Evolutionary conservation across 2,888 invertebrate species (phyloP), one percentile per base, ranked within the genome.

Genomic region (Eurytoma californica): DNA sequence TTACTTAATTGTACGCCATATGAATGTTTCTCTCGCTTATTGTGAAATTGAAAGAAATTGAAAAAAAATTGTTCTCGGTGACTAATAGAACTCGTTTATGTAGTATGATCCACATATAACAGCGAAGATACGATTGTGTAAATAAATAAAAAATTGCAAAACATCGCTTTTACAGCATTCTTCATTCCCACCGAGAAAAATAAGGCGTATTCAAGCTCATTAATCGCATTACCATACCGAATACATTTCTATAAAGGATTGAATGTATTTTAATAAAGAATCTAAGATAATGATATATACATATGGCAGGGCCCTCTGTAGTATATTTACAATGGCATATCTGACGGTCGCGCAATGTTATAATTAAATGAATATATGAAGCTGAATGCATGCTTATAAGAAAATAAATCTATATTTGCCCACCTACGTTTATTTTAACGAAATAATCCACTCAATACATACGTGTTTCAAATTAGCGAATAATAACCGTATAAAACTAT

Each of bases 141-240:
- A 65, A 74, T 80, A 80, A 74, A 79, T 73, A 77, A 80, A 80
- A 51, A 57, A 66, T 53, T 39, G 18, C 24, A 69, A 63, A 73
- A 53, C 39, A 30, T 72, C 24, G 61, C 61, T 60, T 75, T 79
- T 24, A 67, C 67, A 76, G 67, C 67, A 67, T 80, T 72, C 51
- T 76, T 72, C 58, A 65, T 80, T 80, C 20, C 67, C 30, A 65
- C 65, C 28, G 30, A 16, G 58, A 57, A 63, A 67, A 60, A 53
- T 39, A 20, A 7, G n/a, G 51, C 24, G 49, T 66, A 30, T 65
- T 61, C 51, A 61, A 61, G 49, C 16, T 47, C 39, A 57, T 63
- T 49, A 63, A 73, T 30, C 63, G 47, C 63, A 63, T 47, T 18
- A 68, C 61, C 16, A 14, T 49, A 51, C 16, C 18, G 13, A 9